Base-by-base conservation (phyloP, 2,797 vertebrate genomes). In the Onychomys arenicola region DNA sequence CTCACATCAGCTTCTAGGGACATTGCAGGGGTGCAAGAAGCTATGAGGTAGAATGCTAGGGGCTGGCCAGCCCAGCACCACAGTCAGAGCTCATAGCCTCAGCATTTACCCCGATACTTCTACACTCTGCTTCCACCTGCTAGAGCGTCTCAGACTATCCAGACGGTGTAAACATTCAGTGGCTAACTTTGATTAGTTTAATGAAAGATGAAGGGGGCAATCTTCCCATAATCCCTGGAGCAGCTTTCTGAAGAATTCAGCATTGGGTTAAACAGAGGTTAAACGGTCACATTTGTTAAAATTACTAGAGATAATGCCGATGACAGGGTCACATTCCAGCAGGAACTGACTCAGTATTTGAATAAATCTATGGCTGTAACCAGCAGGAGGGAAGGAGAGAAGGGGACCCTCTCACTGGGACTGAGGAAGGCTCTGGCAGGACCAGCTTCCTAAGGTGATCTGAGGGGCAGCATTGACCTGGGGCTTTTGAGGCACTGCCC, bases 241-340 rank as follows among this genome's bases (percentile, higher is more conserved):
- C 27, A 69, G 21, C 55, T 90, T 94, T 75, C 71, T 75, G 29
- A 93, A 71, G 23, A 80, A 17, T 43, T 73, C 46, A 86, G 17
- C 34, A 82, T 63, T 93, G 59, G 37, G 49, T 59, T 95, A 71
- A 86, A 49, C 77, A 71, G 63, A 87, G 43, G 55, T 67, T 29
- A 89, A 69, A 82, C 2, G 89, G 52, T 80, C 65, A 55, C 89
- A 37, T 82, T 83, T 59, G 59, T 88, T 11, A 83, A 61, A 78
- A 81, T 52, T 78, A 86, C 63, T 75, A 89, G 21, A 71, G 85
- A 76, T n/a, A 69, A 93, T 69, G 43, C 8, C 81, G 88, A 49
- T n/a, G 65, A 75, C 34, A 69, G 6, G 80, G 69, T 95, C 8
- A 11, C 43, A 82, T 75, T 78, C 71, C 34, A 97, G 71, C 0